A percentile compares a stretch with the other conserved stretches of the same genome.
Conservation (phyloP, 2,888 invertebrate genomes). For the Clivina fossor region DNA sequence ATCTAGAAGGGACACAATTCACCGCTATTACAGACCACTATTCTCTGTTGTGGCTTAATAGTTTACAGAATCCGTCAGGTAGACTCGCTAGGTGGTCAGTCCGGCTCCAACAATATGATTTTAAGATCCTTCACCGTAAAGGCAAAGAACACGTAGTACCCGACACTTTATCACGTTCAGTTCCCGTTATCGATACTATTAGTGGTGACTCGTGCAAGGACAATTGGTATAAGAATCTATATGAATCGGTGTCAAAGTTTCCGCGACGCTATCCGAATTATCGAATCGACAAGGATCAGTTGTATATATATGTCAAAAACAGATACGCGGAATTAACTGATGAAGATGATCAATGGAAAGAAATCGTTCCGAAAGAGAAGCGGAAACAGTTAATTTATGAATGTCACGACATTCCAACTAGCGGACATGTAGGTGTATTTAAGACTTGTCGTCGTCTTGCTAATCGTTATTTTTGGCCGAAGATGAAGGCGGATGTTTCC, state of each 20-base stretch:
- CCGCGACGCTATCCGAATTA: neutral
- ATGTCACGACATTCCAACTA: neutral
- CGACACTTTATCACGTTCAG: neutral
- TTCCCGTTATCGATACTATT: conserved; percentile 1
- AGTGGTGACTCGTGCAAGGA: conserved; percentile 1
- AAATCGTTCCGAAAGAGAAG: neutral
- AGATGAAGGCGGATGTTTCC: neutral
- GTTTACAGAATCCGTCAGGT: neutral
- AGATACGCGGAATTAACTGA: conserved; percentile 2
- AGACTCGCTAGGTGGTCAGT: neutral
- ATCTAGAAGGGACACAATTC: too few relatives aligned
- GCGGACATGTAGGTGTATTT: conserved; percentile 1
- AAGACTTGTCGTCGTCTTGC: too few relatives aligned
- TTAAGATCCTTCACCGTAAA: neutral
- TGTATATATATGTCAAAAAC: neutral
- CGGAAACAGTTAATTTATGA: neutral
- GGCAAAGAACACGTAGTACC: neutral
- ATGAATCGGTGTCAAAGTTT: too few relatives aligned
- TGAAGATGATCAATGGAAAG: conserved; percentile 5
- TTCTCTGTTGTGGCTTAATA: neutral
- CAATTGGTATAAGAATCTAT: too few relatives aligned
- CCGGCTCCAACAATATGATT: neutral
- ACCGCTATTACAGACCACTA: too few relatives aligned
- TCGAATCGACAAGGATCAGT: neutral
- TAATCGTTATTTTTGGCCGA: neutral